These are phyloP conservation scores for Pampusana beccarii DNA, from an alignment of 2,113 vertebrate species.

Conservation along the genomic window DNA sequence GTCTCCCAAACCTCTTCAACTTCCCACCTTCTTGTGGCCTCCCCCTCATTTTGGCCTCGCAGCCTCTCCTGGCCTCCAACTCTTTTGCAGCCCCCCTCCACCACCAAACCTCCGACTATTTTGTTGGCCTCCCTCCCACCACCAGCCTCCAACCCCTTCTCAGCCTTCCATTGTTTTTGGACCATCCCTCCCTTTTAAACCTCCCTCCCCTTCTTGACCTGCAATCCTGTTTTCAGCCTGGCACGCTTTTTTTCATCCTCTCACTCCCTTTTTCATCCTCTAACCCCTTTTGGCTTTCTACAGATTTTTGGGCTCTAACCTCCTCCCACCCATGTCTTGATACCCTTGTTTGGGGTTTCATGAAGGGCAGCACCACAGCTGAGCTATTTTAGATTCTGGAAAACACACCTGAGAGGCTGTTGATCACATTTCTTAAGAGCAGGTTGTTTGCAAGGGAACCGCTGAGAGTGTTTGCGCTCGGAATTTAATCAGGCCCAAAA, in stretches of 20 bases:
- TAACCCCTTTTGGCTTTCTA: not conserved
- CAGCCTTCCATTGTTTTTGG: not conserved
- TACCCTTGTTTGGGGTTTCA: not conserved
- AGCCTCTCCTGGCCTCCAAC: not conserved
- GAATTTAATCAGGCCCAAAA: constrained; percentile 54
- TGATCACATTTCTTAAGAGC: constrained; percentile 51
- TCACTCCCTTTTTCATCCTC: not conserved
- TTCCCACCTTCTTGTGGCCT: not conserved
- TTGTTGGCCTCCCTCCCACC: too few species aligned
- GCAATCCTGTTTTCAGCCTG: not conserved
- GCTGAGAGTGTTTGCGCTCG: constrained; percentile 12
- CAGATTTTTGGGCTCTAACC: not conserved
- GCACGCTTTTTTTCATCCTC: not conserved
- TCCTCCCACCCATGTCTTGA: not conserved
- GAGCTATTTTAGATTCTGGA: constrained; percentile 15
- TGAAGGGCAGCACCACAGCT: not conserved
- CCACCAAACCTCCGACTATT: not conserved
- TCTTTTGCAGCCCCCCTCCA: not conserved
- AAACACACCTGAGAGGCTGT: constrained; percentile 46
- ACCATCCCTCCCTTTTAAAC: not conserved
- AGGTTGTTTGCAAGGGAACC: constrained; percentile 41
- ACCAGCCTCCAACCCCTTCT: too few species aligned
- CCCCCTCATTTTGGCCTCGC: not conserved
- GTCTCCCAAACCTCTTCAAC: not conserved
- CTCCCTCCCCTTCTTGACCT: not conserved